phyloP scores from a whole-genome alignment of 53 echinoderm and acorn worm species.

The Arbacia lixula region DNA sequence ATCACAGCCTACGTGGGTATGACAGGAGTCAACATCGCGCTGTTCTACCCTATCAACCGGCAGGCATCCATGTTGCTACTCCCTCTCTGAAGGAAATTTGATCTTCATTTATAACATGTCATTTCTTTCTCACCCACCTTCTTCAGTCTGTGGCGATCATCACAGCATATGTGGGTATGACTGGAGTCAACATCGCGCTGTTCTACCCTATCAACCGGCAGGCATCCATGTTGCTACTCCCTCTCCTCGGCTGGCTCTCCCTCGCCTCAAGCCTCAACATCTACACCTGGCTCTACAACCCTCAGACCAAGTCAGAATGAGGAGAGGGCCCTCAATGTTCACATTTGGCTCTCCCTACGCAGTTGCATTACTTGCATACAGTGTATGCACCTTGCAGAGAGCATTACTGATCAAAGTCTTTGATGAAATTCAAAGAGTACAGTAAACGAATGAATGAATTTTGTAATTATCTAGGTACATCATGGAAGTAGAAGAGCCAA shows the following conservation, averaged over 20 bases:
- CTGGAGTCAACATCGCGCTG: constrained; percentile 68
- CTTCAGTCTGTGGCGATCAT: constrained; percentile 66
- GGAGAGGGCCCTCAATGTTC: no score
- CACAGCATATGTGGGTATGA: constrained; percentile 68
- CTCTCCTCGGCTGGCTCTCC: constrained; percentile 77
- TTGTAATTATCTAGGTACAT: no score
- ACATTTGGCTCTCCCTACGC: no score
- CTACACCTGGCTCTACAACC: constrained; percentile 74
- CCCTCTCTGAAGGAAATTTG: no score
- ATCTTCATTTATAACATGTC: no score
- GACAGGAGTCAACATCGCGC: constrained; percentile 68
- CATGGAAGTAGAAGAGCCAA: no score
- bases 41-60: constrained; percentile 81
- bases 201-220: constrained; percentile 85
- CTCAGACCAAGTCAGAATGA: constrained; percentile 17
- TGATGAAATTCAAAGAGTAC: no score
- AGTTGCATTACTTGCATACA: no score
- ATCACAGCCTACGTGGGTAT: constrained; percentile 74
- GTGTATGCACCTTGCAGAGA: no score
- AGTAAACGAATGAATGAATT: no score
- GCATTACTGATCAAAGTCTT: no score
- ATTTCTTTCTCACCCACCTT: no score
- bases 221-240: constrained; percentile 84
- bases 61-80: constrained; percentile 86
- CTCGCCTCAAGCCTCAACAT: constrained; percentile 77